These are phyloP conservation scores for Labeo catla DNA, from an alignment of 2,113 vertebrate genomes.

Conservation along the genomic window DNA sequence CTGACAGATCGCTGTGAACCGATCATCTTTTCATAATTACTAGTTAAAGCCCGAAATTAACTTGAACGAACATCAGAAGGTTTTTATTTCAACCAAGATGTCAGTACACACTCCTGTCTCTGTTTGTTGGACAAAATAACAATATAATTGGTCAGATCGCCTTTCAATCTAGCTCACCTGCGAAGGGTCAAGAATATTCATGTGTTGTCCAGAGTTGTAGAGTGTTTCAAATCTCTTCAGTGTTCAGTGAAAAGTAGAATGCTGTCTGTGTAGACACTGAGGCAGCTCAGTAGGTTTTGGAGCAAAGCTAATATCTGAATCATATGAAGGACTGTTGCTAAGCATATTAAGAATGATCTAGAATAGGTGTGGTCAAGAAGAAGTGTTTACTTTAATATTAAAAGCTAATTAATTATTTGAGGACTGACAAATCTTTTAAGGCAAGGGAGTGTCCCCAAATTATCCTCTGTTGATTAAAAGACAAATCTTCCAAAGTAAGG, in stretches of 20 bases:
- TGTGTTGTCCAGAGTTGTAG: not conserved
- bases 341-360: slow-evolving; percentile 7
- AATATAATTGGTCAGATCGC: too few relatives aligned
- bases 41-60: too few relatives aligned
- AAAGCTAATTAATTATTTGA: not conserved
- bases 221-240: not conserved
- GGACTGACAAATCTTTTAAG: slow-evolving; percentile 5
- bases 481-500: slow-evolving; percentile 32
- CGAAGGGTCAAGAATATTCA: not conserved
- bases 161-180: too few relatives aligned
- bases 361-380: slow-evolving; percentile 4
- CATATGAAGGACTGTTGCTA: slow-evolving; percentile 40
- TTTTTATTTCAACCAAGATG: too few relatives aligned
- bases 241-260: not conserved
- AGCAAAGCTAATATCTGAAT: slow-evolving; percentile 34
- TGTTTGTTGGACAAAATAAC: too few relatives aligned
- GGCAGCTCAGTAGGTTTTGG: not conserved
- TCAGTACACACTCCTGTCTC: too few relatives aligned
- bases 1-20: too few relatives aligned
- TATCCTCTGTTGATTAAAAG: slow-evolving; percentile 37
- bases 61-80: too few relatives aligned
- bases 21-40: too few relatives aligned
- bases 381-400: slow-evolving; percentile 13
- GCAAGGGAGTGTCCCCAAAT: not conserved
- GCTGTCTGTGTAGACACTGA: not conserved